Base-by-base conservation (phyloP, 2,797 vertebrate species). In the Paratrypauchen microcephalus region DNA sequence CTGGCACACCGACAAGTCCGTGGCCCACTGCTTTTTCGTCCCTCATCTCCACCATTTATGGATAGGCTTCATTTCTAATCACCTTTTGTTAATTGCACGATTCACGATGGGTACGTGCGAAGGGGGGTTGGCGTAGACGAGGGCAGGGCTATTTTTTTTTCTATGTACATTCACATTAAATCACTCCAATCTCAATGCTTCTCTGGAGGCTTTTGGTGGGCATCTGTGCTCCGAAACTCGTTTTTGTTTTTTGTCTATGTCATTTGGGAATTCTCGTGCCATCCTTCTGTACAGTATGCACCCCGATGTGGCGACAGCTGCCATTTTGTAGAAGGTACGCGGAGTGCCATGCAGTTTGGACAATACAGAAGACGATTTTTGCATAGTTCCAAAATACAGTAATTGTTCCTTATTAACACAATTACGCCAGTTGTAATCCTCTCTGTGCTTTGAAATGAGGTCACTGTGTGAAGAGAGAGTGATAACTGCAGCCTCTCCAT, bases 41-140 rank as follows among this genome's bases (percentile, higher is more conserved):
- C 70, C 61, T 73, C 45, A 8, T 50, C 56, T 65, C 66, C 69
- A 58, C 59, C 30, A 26, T 73, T 62, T 58, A 30, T 59, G 6
- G 52, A 45, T 36, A 1, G 60, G 69, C 76, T 76, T 71, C 73
- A 6, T 56, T 73, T 86, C 91, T 92, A 91, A 93, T 93, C 89
- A 87, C 85, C 82, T 68, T 93, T 91, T 88, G 87, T 90, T 94
- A 92, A 93, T 94, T 92, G 87, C 87, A 74, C 78, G 83, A 88
- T 88, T 90, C 85, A 84, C 55, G 75, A 83, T 70, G 78, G 82
- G 77, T 54, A 75, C 65, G 36, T 74, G 87, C 68, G 73, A 30
- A 18, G 32, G 79, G 73, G 84, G 68, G 18, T 21, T 65, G 26
- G 75, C 66, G 80, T 69, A 15, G 76, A 81, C 83, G 84, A 87